Base-by-base conservation (phyloP, 2,888 invertebrate species). In the Tachina grossa region DNA sequence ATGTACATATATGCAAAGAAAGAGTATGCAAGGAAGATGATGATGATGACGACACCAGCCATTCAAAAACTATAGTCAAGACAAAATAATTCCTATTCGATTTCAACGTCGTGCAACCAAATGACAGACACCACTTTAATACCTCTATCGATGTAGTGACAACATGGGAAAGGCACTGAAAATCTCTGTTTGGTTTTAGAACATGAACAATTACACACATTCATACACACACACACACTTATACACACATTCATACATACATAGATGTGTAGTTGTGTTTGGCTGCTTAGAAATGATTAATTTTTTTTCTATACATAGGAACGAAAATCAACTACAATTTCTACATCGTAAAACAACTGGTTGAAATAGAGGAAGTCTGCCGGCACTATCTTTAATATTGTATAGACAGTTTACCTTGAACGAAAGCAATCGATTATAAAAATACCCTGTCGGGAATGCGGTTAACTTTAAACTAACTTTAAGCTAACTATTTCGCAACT, bases 181-280 rank as follows among this genome's bases (percentile, higher is more conserved):
- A 86, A 86, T 86, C 76, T 80, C 80, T 77, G 65, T 86, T 83
- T 80, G 80, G 74, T 81, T 74, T 80, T 47, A 66, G 63, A 79
- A 74, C 43, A 79, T 72, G 69, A 41, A 75, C 51, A 66, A 39
- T 31, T 22, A 61, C 22, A 51, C 11, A 77, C 16, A 16, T 13
- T 19, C 10, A 65, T 51, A 53, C 13, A 63, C n/a, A 13, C 5
- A 14, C 14, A 59, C 10, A 41, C 43, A 13, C 41, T 9, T 10
- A 22, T 69, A 14, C 41, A 9, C 9, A 16, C 4, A 31, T 57
- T 8, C 16, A 55, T 31, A 16, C 11, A 22, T 22, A 55, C 11
- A 31, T 31, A 31, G 31, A n/a, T n/a, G 31, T 31, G 2, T 31
- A 31, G 3, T 2, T 31, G 31, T 31, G 31, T 31, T 31, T 31